Percentiles rank a stretch among this genome's conserved stretches.
These are phyloP conservation scores for Subanguina moxae DNA, from an alignment of 1,140 invertebrate species.

Conservation along the genomic window DNA sequence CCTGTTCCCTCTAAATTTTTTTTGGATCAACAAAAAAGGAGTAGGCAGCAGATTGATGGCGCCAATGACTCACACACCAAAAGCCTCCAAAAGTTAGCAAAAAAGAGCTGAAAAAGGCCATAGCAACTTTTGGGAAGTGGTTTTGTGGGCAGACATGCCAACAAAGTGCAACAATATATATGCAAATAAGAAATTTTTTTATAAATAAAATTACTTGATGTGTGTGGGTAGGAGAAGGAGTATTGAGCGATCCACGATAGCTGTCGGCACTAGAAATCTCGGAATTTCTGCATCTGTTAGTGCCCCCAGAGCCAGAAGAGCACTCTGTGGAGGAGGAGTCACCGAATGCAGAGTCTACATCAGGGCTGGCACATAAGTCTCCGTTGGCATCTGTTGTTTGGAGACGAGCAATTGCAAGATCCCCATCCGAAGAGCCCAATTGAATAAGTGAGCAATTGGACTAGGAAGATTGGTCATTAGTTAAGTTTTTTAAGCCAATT, in stretches of 20 bases:
- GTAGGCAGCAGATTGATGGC: too few relatives aligned
- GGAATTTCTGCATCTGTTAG: conserved; percentile 25
- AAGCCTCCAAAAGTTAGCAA: too few relatives aligned
- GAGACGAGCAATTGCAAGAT: neutral
- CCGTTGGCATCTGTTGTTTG: neutral
- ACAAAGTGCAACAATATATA: too few relatives aligned
- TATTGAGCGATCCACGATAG: conserved; percentile 38
- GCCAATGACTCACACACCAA: too few relatives aligned
- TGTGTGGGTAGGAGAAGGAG: conserved; percentile 36
- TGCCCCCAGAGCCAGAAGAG: conserved; percentile 19
- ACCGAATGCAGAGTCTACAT: conserved; percentile 47
- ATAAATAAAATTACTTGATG: neutral
- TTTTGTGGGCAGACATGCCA: too few relatives aligned
- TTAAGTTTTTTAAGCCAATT: too few relatives aligned
- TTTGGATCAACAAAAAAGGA: too few relatives aligned
- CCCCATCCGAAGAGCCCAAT: neutral
- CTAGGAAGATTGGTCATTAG: neutral
- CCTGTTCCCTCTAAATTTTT: too few relatives aligned
- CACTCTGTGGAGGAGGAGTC: conserved; percentile 48
- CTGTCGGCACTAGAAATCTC: conserved; percentile 43
- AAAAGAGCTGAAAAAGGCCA: too few relatives aligned
- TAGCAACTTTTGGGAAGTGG: too few relatives aligned
- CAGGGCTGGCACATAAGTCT: conserved; percentile 41
- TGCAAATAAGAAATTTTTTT: too few relatives aligned
- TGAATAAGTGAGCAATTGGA: neutral